Evolutionary conservation across 2,888 invertebrate genomes (phyloP), one percentile per base, ranked within the genome.

Genomic region (Nysson spinosus): DNA sequence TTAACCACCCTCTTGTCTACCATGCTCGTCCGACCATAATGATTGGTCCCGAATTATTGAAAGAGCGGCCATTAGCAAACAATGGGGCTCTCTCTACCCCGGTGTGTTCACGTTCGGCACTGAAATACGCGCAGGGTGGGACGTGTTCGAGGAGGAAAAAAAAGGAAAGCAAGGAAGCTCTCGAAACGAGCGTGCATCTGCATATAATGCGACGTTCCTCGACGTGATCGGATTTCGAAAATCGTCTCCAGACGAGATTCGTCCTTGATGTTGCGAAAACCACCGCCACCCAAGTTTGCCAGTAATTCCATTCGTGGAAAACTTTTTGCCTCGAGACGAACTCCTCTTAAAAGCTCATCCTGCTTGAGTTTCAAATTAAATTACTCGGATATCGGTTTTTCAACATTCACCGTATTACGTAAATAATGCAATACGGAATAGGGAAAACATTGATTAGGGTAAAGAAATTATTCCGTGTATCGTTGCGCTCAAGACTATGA

Each of bases 31-130:
- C 56, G 61, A n/a, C 55, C 54, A 56, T 61, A 69, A 69, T 67
- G 68, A 69, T 69, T 52, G 61, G 61, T 49, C 47, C 56, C 67
- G 67, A 69, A 67, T 67, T 61, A 61, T 67, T 61, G 68, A 69
- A 69, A 61, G 67, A 69, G 61, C 68, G 49, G 61, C 68, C 67
- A 69, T 69, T 69, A 69, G 67, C 68, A 69, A 69, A 67, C 68
- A 69, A 69, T 69, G 57, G 68, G 43, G 44, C 49, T 20, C 40
- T 28, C 39, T n/a, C n/a, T n/a, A n/a, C 30, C 34, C 12, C 28
- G n/a, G n/a, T n/a, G 28, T 43, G 47, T 60, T 47, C 68, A 24
- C 55, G 55, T 60, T 51, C 56, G 60, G 20, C 12, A 39, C 39
- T 19, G 39, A 37, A 24, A 16, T n/a, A n/a, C 28, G 58, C 39